Base-by-base conservation (phyloP, 2,113 vertebrate genomes). In the Psittacula cyanocephala region DNA sequence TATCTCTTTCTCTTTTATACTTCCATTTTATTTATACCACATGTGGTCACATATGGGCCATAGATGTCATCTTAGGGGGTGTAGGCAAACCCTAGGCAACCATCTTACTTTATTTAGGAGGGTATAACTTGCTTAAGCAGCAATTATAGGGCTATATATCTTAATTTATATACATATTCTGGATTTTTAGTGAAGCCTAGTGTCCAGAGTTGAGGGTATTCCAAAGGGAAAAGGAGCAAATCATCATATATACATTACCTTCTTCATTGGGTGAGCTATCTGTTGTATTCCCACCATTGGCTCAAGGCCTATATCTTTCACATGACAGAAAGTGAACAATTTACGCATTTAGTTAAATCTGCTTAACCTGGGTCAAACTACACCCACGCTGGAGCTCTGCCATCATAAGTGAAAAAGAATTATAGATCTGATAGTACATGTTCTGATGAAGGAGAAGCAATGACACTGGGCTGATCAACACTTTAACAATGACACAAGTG, bases 21-120 rank as follows among this genome's bases (percentile, higher is more conserved):
- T 97, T 96, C 71, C 91, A 88, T 97, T 98, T 97, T 96, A 97
- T 98, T 98, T 97, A 94, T 95, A 94, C 97, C 97, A 97, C 97
- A 94, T 97, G 96, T 97, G 96, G 95, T 91, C 91, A 94, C 97
- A 96, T 97, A 95, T 96, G 97, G 87, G 94, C 81, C 95, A 60
- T 95, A 93, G 96, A 97, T 95, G 92, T 96, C 94, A 94, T 96
- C 96, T 97, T 94, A 96, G 60, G 78, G 78, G 87, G 74, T 50
- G 96, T 97, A 94, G 89, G 68, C 89, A 96, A 97, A 96, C 76
- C 77, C 71, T 71, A 97, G 93, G 76, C 93, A 96, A 95, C 89
- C 92, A 96, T 93, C 89, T 96, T 92, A 82, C 74, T 97, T 97
- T 94, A 84, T 90, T 91, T 87, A 94, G 86, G 55, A 86, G 93